A percentile compares a stretch with the other conserved stretches of the same genome.
Evolutionary conservation across 1,140 invertebrate species (phyloP).

Genomic region (Oscheius sp.): DNA sequence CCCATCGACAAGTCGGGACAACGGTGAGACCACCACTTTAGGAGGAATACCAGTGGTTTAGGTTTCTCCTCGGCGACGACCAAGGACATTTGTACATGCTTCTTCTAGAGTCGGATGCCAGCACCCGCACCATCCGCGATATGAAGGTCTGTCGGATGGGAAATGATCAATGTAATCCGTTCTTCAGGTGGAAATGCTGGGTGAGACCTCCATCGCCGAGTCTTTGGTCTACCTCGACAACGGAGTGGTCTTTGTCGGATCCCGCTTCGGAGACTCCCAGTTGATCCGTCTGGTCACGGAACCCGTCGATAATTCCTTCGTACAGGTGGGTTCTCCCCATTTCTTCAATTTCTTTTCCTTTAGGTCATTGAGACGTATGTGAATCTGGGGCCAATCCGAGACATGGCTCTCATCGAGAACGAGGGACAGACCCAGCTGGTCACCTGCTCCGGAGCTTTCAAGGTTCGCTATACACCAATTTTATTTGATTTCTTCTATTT

Average conservation of each 20-base stretch:
- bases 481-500: conserved; percentile 70
- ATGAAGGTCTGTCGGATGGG: conserved; percentile 81
- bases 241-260: conserved; percentile 94
- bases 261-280: conserved; percentile 91
- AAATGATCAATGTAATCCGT: conserved; percentile 27
- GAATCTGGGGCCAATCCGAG: conserved; percentile 92
- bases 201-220: conserved; percentile 92
- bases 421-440: conserved; percentile 95
- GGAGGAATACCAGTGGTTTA: not conserved
- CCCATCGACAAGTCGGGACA: conserved; percentile 82
- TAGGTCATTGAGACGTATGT: conserved; percentile 7
- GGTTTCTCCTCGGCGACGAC: conserved; percentile 91
- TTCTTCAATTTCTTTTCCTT: not conserved
- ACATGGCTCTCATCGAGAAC: conserved; percentile 90
- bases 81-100: conserved; percentile 92
- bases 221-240: conserved; percentile 98
- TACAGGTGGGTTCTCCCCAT: conserved; percentile 85
- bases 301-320: conserved; percentile 78
- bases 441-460: conserved; percentile 81
- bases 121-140: conserved; percentile 75
- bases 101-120: conserved; percentile 82
- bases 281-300: conserved; percentile 84
- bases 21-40: conserved; percentile 61
- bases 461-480: conserved; percentile 62
- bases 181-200: conserved; percentile 59